Percentiles rank a stretch among this genome's conserved stretches.
These are phyloP conservation scores for Amphipyra tragopoginis DNA, from an alignment of 2,888 invertebrate genomes.

Conservation along the genomic window DNA sequence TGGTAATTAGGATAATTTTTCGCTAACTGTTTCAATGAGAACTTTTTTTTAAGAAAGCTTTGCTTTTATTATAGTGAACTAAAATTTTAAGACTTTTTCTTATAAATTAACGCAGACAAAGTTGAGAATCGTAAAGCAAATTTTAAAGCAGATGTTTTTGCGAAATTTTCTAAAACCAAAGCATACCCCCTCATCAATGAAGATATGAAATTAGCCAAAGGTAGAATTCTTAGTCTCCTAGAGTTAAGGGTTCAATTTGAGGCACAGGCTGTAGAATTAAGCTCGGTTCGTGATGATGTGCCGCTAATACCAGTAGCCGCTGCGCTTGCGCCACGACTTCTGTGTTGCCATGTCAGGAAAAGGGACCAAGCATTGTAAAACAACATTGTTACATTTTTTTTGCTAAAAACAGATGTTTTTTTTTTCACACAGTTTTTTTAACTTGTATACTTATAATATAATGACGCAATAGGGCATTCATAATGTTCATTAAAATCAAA, in stretches of 20 bases:
- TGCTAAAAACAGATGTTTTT: too few species aligned
- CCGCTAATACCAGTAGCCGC: conserved; percentile 67
- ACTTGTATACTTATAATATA: not conserved
- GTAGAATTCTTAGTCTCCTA: conserved; percentile 23
- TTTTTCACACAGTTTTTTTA: too few species aligned
- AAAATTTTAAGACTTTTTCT: too few species aligned
- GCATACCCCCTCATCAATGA: conserved; percentile 14
- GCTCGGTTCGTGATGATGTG: conserved; percentile 51
- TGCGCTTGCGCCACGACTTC: conserved; percentile 43
- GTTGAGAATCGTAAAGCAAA: not conserved
- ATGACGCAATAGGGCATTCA: not conserved
- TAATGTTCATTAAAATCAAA: not conserved
- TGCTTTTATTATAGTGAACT: too few species aligned
- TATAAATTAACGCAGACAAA: too few species aligned
- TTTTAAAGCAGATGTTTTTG: conserved; percentile 16
- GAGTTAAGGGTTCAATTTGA: conserved; percentile 49
- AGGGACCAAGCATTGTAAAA: conserved; percentile 51
- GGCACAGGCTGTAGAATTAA: conserved; percentile 51
- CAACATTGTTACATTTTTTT: not conserved
- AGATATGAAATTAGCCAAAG: conserved; percentile 43
- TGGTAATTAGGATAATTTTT: too few species aligned
- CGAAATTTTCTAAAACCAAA: conserved; percentile 16
- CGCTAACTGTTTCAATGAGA: too few species aligned
- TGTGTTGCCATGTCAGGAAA: conserved; percentile 33
- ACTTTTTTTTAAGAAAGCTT: too few species aligned